These are phyloP conservation scores for Simalia tracyae DNA, from an alignment of 2,797 vertebrate genomes.

Conservation along the genomic window DNA sequence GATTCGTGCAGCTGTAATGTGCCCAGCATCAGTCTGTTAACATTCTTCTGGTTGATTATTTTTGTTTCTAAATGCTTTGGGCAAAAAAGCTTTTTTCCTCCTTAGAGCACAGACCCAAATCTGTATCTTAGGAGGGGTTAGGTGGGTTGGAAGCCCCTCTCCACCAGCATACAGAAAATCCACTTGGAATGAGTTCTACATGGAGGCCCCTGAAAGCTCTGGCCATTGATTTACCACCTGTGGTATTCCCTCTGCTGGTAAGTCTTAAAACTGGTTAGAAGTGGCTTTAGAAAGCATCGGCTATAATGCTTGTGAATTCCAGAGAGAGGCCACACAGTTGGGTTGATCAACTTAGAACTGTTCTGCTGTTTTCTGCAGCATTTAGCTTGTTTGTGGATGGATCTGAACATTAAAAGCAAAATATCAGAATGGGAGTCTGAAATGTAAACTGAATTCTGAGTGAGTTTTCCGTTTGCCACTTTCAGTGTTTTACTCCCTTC, in stretches of 20 bases:
- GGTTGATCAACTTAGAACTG: not conserved
- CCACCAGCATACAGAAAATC: not conserved
- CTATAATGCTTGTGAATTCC: not conserved
- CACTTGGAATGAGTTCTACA: not conserved
- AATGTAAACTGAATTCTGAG: not conserved
- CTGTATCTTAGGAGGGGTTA: not conserved
- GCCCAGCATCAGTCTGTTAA: not conserved
- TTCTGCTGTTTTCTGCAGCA: not conserved
- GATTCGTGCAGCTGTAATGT: constrained; percentile 20
- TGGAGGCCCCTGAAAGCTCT: not conserved
- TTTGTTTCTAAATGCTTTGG: not conserved
- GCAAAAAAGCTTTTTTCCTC: not conserved
- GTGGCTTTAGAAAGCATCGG: not conserved
- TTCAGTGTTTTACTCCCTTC: not conserved
- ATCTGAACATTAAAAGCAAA: not conserved
- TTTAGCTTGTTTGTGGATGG: not conserved
- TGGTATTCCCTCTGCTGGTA: not conserved
- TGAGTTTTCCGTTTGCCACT: not conserved
- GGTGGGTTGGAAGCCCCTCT: not conserved
- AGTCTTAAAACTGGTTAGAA: not conserved
- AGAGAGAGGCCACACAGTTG: not conserved
- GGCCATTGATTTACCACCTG: not conserved
- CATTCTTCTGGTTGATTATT: not conserved
- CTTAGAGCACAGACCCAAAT: not conserved
- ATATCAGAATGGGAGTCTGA: not conserved